Base-by-base conservation (phyloP, 2,888 invertebrate species). In the Pseudanteris insignis region DNA sequence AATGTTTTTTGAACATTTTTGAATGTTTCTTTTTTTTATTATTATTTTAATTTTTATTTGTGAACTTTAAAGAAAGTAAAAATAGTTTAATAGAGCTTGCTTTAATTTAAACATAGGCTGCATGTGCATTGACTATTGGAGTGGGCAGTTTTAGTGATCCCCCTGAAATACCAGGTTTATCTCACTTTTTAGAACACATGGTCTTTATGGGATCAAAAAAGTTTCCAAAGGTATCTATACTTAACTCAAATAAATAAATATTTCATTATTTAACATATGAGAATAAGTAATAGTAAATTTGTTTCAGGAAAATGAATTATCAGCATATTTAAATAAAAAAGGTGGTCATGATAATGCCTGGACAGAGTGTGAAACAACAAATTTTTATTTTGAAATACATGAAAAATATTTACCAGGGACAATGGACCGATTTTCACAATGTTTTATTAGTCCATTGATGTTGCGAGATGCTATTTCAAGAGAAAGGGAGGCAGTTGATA, bases 181-280 rank as follows among this genome's bases (percentile, higher is more conserved):
- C 92, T 0, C 93, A 93, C 78, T 92, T 93, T 76, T 83, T 93
- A 2, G 93, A 93, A 71, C 93, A 93, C 77, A 92, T 96, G 94
- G 89, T 96, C 12, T 96, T 94, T 74, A 95, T 95, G 94, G 96
- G 95, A 21, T 94, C 92, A 66, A 85, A 89, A 36, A 36, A 36
- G 89, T 96, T 11, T 95, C 94, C 74, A 95, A 95, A 94, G 96
- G 95, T 24, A n/a, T n/a, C n/a, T n/a, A n/a, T n/a, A n/a, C n/a
- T n/a, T n/a, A n/a, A n/a, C n/a, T n/a, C n/a, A n/a, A n/a, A n/a
- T n/a, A n/a, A n/a, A n/a, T n/a, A n/a, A n/a, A n/a, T n/a, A n/a
- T n/a, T n/a, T n/a, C n/a, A n/a, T n/a, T n/a, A n/a, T 21, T 21
- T 21, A 5, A 21, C 21, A 4, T 21, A 21, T 21, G 26, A n/a